Conservation (phyloP, 2,113 vertebrate genomes). For the Pteronura brasiliensis region DNA sequence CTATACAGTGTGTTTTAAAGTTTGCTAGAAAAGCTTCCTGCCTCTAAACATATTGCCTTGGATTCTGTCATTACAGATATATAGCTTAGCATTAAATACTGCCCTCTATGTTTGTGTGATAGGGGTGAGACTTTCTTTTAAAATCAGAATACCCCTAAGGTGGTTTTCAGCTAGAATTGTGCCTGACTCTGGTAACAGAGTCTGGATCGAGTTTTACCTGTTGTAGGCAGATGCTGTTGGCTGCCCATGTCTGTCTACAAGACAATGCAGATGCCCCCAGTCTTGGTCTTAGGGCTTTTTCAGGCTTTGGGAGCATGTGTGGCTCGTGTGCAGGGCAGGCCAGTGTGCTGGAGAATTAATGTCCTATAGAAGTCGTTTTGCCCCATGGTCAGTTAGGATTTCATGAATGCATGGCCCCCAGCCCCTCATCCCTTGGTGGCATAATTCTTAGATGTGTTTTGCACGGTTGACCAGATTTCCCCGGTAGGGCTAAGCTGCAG, state of each 20-base stretch:
- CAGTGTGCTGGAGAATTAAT: not conserved
- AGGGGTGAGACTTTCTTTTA: not conserved
- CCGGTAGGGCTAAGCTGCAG: not conserved
- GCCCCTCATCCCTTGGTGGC: not conserved
- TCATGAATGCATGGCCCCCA: too few species aligned
- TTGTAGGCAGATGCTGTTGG: not conserved
- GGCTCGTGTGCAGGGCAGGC: not conserved
- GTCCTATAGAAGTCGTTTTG: not conserved
- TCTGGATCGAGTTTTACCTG: not conserved
- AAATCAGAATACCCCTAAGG: not conserved
- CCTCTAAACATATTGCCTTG: constrained; percentile 10
- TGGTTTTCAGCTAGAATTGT: not conserved
- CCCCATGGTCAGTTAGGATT: not conserved
- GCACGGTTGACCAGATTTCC: not conserved
- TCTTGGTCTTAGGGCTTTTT: not conserved
- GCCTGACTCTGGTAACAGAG: not conserved
- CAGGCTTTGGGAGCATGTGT: not conserved
- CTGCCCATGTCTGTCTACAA: not conserved
- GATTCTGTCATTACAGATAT: not conserved
- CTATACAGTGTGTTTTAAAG: not conserved
- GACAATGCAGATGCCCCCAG: not conserved
- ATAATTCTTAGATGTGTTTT: not conserved
- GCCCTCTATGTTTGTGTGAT: not conserved
- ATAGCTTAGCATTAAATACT: not conserved
- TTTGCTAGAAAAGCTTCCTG: constrained; percentile 32